Evolutionary conservation across 1,140 invertebrate species (phyloP).

Genomic region (Hyles vespertilio): DNA sequence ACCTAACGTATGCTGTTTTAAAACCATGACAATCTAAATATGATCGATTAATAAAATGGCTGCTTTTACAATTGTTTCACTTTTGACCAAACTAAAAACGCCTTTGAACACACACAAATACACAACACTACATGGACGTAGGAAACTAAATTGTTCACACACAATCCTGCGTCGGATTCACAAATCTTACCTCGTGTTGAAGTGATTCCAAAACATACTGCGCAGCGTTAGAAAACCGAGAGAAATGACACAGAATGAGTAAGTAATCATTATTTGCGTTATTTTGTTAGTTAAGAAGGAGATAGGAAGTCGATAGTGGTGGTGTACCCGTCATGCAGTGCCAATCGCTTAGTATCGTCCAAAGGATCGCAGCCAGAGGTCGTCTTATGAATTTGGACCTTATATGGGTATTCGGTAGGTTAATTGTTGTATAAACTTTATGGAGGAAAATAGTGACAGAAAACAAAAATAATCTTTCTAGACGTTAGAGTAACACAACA

Average conservation of each 20-base stretch:
- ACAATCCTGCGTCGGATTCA: conserved; percentile 47
- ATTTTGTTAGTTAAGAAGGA: conserved; percentile 50
- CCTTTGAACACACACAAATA: conserved; percentile 4
- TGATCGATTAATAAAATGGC: no score
- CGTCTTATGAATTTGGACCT: no score
- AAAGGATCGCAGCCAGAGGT: conserved; percentile 7
- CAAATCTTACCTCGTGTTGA: conserved; percentile 95
- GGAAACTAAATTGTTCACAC: conserved; percentile 27
- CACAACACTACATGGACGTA: conserved; percentile 19
- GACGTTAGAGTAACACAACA: no score
- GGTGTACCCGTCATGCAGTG: conserved; percentile 54
- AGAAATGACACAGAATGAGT: conserved; percentile 71
- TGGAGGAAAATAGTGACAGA: no score
- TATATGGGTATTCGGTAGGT: no score
- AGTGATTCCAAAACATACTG: conserved; percentile 98
- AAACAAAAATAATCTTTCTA: no score
- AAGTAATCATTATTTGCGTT: conserved; percentile 40
- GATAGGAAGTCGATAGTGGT: conserved; percentile 34
- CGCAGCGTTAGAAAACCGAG: conserved; percentile 79
- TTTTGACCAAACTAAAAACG: not conserved
- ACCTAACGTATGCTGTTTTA: no score
- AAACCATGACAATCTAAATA: no score
- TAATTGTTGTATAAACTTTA: no score
- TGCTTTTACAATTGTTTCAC: not conserved
- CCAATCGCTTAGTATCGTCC: conserved; percentile 17